Evolutionary conservation across 2,113 vertebrate species (phyloP).

Genomic region (western clawed frog (Xenopus tropicalis)): UCB_Xtro_10.0 CM004450.2:100465501-100466000

Average conservation of each 20-base stretch:
- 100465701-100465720: constrained; percentile 54
- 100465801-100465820: constrained; percentile 59
- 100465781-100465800: constrained; percentile 58
- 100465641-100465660: not conserved
- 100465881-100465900: constrained; percentile 51
- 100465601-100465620: not conserved
- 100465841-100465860: constrained; percentile 56
- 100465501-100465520: no score
- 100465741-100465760: constrained; percentile 59
- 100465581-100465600: not conserved
- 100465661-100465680: constrained; percentile 11
- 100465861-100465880: constrained; percentile 55
- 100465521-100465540: not conserved
- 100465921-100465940: no score
- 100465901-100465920: constrained; percentile 47
- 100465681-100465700: constrained; percentile 55
- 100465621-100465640: not conserved
- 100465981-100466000: no score
- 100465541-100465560: not conserved
- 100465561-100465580: not conserved
- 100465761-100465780: constrained; percentile 54
- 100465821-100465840: constrained; percentile 49
- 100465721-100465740: constrained; percentile 56
- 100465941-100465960: no score
- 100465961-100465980: no score